Base-by-base conservation (phyloP, 1,140 invertebrate species). In the Bombyx mandarina region DNA sequence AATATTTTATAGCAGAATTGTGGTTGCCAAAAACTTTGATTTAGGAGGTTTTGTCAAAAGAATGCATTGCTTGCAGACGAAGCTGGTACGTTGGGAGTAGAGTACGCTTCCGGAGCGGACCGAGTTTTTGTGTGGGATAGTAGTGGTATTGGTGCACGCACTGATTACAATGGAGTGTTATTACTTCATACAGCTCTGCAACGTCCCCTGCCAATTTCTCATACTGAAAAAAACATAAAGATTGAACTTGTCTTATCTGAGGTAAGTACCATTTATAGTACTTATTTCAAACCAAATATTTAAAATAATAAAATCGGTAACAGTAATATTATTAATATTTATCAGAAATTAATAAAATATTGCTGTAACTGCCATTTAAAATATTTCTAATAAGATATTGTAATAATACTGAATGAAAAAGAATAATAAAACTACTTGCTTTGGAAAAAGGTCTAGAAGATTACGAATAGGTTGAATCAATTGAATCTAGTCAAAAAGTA, bases 111-210 rank as follows among this genome's bases (percentile, higher is more conserved):
- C 54, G 92, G 92, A 61, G 91, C 93, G 73, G 95, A 96, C 75
- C 93, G 94, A 83, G 90, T 97, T 54, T 89, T 97, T 60, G 92
- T 96, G 71, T 93, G 93, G 85, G 94, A 96, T 90, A 92, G 92
- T 54, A 90, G 91, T 71, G 92, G 93, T 58, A 89, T 97, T 58
- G 95, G 95, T 58, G 91, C 96, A 45, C 90, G 97, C 54, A 93
- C 94, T 52, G 96, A 97, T 79, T 95, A 97, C 72, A 96, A 96
- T 89, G 96, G 96, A 60, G 95, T 98, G 18, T 86, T 97, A 47
- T 83, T 98, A 10, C 87, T 97, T 62, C 95, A 97, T 68, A 96
- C 96, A 26, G 94, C 96, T 64, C 87, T 98, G 46, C 96, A 97
- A 84, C 92, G 93, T 61, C 93, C 94, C 44, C 89, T 96, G 49